Evolutionary conservation across 2,797 vertebrate species (phyloP), one percentile per base, ranked within the genome.

Genomic region (Thalassophryne amazonica): DNA sequence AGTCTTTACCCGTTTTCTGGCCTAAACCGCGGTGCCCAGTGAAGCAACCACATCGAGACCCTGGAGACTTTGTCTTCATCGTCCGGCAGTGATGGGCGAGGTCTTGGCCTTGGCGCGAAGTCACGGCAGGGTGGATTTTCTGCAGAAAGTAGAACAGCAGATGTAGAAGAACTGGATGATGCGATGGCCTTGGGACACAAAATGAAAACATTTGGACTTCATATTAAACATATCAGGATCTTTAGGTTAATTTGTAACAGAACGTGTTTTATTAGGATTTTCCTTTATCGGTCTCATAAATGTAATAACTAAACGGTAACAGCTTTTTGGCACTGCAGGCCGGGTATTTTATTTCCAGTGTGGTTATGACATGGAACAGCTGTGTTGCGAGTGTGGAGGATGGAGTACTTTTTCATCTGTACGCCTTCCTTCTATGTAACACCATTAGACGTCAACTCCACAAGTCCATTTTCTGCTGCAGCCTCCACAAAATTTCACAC

Each of bases 251-350:
- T 61, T 50, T 49, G 29, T 20, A 32, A 24, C 50, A 32, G 19
- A 68, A 75, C 74, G 79, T 68, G 46, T 77, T 22, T 61, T 37
- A 74, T 84, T 59, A 68, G 45, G 50, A 42, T 58, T 73, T 74
- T 51, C 42, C 65, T 77, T 84, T 78, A 82, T 85, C 80, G 65
- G 55, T 38, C 55, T 51, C 60, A 64, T 78, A 73, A 65, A 81
- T 81, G 70, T 70, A 58, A 73, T 69, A 69, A 71, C 58, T 69
- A 21, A 59, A 61, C 65, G 67, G 31, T n/a, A 79, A 57, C 67
- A 76, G 63, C 24, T 59, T 72, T 70, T 68, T 84, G 78, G 80
- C 80, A 73, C 45, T 3, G 7, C 3, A 2, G 30, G 36, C 18
- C 53, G 39, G 48, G 71, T 67, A 63, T 69, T 65, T 78, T 48